Conservation (phyloP, 2,113 vertebrate species). For the Lamprotornis superbus region DNA sequence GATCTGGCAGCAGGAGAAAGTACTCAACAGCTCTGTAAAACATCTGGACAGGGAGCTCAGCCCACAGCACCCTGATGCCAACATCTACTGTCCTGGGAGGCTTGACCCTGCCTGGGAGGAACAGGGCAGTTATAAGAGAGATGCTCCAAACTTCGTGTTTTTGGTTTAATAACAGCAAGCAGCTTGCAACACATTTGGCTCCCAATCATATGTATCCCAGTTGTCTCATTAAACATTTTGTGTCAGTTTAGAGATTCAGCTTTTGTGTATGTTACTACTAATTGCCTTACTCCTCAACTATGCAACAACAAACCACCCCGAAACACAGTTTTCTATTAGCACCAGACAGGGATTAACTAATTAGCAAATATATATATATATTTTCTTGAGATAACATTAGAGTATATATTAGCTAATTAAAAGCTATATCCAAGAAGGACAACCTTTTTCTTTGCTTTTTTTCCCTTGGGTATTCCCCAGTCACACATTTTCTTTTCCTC, state of each 20-base stretch:
- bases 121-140: neutral
- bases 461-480: neutral
- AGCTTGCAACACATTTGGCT: conserved; percentile 30
- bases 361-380: neutral
- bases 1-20: neutral
- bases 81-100: neutral
- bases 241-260: conserved; percentile 34
- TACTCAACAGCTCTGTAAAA: neutral
- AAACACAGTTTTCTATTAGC: neutral
- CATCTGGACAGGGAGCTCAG: neutral
- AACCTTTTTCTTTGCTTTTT: neutral
- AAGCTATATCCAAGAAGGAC: neutral
- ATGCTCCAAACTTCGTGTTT: neutral
- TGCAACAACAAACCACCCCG: conserved; percentile 18
- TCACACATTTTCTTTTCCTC: neutral
- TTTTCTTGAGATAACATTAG: neutral
- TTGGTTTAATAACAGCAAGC: neutral
- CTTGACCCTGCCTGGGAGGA: neutral
- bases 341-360: conserved; percentile 11
- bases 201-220: neutral
- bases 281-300: conserved; percentile 57
- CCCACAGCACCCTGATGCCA: neutral
- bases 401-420: neutral
- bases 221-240: conserved; percentile 45
- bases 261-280: conserved; percentile 12